Evolutionary conservation across 2,797 vertebrate genomes (phyloP).

Genomic region (Octomys mimax): DNA sequence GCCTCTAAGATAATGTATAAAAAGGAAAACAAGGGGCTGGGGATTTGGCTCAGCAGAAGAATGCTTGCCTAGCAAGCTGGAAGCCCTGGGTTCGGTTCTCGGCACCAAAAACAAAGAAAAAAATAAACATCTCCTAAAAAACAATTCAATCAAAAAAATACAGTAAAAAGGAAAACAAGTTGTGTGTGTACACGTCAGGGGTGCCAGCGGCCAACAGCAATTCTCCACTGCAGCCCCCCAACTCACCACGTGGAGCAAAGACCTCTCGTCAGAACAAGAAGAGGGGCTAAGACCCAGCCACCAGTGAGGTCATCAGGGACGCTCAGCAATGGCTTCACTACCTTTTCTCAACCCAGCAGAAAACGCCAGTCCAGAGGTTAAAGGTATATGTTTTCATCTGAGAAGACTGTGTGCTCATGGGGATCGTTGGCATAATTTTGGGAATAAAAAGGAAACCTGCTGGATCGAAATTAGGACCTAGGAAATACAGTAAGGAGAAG

Average conservation of each 20-base stretch:
- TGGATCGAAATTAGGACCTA: not conserved
- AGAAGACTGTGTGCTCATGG: not conserved
- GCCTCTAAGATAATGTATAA: not conserved
- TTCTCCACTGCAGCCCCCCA: not conserved
- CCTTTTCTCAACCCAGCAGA: not conserved
- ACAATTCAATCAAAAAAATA: too few relatives aligned
- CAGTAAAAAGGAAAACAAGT: not conserved
- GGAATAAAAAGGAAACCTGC: not conserved
- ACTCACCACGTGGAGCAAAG: not conserved
- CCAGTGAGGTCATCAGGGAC: not conserved
- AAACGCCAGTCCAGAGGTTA: not conserved
- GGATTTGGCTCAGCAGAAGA: too few relatives aligned
- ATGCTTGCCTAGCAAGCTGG: too few relatives aligned
- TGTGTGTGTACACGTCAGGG: not conserved
- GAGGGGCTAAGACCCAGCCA: rapidly evolving
- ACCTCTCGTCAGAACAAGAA: too few relatives aligned
- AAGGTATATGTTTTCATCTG: not conserved
- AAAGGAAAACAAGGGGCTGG: too few relatives aligned
- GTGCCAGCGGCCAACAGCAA: not conserved
- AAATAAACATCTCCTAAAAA: too few relatives aligned
- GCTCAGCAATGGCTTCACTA: not conserved
- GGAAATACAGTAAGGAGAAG: not conserved
- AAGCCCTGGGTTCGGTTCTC: too few relatives aligned
- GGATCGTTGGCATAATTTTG: not conserved
- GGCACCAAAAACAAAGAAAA: too few relatives aligned